Base-by-base conservation (phyloP, 1,140 invertebrate genomes). In the Zeugodacus cucurbitae region DNA sequence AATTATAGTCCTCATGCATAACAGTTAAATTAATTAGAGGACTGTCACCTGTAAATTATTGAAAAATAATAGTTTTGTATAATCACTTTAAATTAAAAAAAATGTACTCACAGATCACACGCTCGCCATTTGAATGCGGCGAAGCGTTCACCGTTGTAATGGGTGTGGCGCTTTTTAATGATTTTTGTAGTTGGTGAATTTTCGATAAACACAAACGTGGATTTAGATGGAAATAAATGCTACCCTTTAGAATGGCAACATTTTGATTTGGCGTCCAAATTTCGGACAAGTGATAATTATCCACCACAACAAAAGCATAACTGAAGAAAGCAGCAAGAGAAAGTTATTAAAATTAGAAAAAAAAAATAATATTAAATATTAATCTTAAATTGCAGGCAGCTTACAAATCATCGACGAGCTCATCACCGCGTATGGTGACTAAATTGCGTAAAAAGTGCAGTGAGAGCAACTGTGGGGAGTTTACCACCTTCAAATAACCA, bases 271-370 rank as follows among this genome's bases (percentile, higher is more conserved):
- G 96, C 89, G 97, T 95, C 97, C 98, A 99, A 0, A 99, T 94
- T 89, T 98, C 96, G 93, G 98, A 96, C 22, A 99, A 94, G 94
- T 99, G 98, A 90, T 96, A 96, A 94, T 99, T 99, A 92, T 99
- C 98, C 54, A 96, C 94, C 1, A 98, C 96, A 26, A 95, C 94
- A 1, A 98, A 91, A 0, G 96, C 95, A 93, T 96, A 96, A 86
- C 95, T 93, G 7, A 17, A 87, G 11, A 34, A 87, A 74, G 57
- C 37, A 20, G 22, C 37, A 41, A 54, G 85, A 26, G 0, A 2
- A 20, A 57, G 1, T 22, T n/a, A n/a, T n/a, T n/a, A n/a, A n/a
- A n/a, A n/a, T n/a, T n/a, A n/a, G n/a, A n/a, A n/a, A n/a, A n/a
- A n/a, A 14, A 74, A 74, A 74, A 44, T 41, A 0, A 74, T 22